Evolutionary conservation across 2,113 vertebrate genomes (phyloP).

Genomic region (Dipodomys stephensi): DNA sequence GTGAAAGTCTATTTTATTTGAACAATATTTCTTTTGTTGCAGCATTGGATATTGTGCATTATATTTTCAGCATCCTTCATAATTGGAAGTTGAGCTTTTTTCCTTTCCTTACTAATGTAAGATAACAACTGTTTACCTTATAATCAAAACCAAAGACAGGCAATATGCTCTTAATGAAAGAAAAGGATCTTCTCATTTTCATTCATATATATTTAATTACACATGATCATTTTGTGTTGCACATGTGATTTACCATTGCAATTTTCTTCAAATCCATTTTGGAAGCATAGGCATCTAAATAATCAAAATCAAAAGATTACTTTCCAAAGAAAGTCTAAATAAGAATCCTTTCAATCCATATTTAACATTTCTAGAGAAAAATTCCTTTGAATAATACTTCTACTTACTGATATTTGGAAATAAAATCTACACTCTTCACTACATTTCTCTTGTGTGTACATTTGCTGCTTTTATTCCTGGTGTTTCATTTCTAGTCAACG

Average conservation of each 20-base stretch:
- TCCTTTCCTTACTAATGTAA: not conserved
- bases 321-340: constrained; percentile 1
- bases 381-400: not conserved
- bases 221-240: not conserved
- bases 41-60: not conserved
- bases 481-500: constrained; percentile 41
- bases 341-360: constrained; percentile 2
- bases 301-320: constrained; percentile 37
- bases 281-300: not conserved
- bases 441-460: not conserved
- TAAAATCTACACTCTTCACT: not conserved
- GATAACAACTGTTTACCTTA: not conserved
- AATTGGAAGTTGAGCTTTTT: not conserved
- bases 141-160: not conserved
- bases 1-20: constrained; percentile 5
- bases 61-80: not conserved
- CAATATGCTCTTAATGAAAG: not conserved
- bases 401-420: constrained; percentile 41
- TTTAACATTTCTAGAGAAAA: constrained; percentile 4
- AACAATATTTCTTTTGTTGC: constrained; percentile 43
- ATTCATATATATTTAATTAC: not conserved
- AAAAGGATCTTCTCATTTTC: not conserved
- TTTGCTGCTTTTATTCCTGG: constrained; percentile 29
- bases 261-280: constrained; percentile 41
- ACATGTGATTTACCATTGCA: not conserved